Evolutionary conservation across 2,797 vertebrate species (phyloP).

Genomic region (Megaceryle alcyon): DNA sequence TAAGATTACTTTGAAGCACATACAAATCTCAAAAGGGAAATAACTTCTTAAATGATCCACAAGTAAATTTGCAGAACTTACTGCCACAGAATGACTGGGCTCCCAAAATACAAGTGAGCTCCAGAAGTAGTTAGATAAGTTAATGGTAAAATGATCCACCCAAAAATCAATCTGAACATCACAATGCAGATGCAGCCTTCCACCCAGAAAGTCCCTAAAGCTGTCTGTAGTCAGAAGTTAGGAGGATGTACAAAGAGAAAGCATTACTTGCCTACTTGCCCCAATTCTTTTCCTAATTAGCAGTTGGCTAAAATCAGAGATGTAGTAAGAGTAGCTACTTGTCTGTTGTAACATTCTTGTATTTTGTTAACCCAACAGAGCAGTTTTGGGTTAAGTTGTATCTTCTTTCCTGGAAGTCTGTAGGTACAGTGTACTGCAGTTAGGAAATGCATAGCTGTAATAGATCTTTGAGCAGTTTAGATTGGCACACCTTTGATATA

Average conservation of each 20-base stretch:
- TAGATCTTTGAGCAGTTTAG: not conserved
- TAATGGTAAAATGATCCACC: not conserved
- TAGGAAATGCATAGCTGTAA: not conserved
- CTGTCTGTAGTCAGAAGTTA: not conserved
- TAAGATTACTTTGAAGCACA: not conserved
- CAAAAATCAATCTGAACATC: not conserved
- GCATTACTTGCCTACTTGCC: not conserved
- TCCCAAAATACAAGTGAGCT: not conserved
- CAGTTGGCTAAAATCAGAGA: not conserved
- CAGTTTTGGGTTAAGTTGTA: not conserved
- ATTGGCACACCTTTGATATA: not conserved
- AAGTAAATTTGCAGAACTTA: not conserved
- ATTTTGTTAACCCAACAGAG: not conserved
- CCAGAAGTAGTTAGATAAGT: not conserved
- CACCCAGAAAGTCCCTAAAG: not conserved
- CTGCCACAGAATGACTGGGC: not conserved
- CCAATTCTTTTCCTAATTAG: conserved; percentile 10
- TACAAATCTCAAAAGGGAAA: not conserved
- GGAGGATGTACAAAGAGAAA: not conserved
- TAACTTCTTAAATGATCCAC: not conserved
- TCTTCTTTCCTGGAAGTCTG: not conserved
- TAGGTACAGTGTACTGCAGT: not conserved
- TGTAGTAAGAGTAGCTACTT: not conserved
- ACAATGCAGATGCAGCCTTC: not conserved
- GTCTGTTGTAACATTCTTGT: not conserved